Percentiles rank a stretch among this genome's conserved stretches.
These are phyloP conservation scores for Pseudochromis fuscus DNA, from an alignment of 2,797 vertebrate species.

Conservation along the genomic window DNA sequence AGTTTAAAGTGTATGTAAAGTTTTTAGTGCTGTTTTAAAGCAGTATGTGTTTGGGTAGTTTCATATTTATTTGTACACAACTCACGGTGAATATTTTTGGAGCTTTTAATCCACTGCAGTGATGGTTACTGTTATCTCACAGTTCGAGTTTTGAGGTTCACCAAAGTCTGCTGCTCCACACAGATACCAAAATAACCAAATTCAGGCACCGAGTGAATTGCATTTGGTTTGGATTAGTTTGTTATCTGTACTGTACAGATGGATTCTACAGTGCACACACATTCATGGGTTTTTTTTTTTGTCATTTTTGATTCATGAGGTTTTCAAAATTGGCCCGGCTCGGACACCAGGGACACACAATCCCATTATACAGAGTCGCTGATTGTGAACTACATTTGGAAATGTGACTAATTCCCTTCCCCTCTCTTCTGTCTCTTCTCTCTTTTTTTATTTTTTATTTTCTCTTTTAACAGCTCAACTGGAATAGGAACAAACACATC, in stretches of 20 bases:
- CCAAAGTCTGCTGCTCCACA: slow-evolving; percentile 54
- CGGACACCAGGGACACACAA: slow-evolving; percentile 61
- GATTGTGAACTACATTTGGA: slow-evolving; percentile 62
- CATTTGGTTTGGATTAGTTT: slow-evolving; percentile 69
- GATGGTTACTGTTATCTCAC: slow-evolving; percentile 31
- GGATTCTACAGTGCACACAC: slow-evolving; percentile 58
- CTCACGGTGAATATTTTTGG: neutral
- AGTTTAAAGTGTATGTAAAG: too few relatives aligned
- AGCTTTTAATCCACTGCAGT: slow-evolving; percentile 2
- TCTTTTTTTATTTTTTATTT: neutral
- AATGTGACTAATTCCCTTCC: slow-evolving; percentile 27
- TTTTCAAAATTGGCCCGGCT: slow-evolving; percentile 50
- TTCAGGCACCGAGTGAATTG: slow-evolving; percentile 49
- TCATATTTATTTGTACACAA: neutral
- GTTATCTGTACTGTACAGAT: slow-evolving; percentile 75
- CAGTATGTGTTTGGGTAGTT: neutral
- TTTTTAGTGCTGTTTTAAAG: too few relatives aligned
- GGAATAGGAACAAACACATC: slow-evolving; percentile 67
- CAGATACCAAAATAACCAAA: slow-evolving; percentile 63
- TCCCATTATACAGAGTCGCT: slow-evolving; percentile 43
- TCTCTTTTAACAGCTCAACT: slow-evolving; percentile 41
- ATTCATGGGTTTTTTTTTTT: slow-evolving; percentile 42
- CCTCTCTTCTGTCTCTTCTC: neutral
- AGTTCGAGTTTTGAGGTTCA: slow-evolving; percentile 41
- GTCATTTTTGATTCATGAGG: slow-evolving; percentile 61